Evolutionary conservation across 92 coral and sea anemone genomes (phyloP).

Genomic region (Porites divaricata): DNA sequence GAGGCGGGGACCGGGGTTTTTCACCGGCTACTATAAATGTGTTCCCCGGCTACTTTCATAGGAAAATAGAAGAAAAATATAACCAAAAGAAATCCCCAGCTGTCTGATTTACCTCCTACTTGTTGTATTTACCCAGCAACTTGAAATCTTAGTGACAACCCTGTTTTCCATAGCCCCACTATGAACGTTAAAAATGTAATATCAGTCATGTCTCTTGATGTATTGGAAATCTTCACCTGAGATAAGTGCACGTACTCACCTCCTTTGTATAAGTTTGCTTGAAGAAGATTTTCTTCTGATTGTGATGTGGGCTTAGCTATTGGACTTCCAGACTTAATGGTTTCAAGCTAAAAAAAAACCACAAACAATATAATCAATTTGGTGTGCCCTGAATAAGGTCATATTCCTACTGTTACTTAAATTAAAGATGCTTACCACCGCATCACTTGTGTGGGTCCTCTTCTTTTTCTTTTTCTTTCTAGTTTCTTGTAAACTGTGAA

Average conservation of each 20-base stretch:
- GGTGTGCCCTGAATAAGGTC: background rate
- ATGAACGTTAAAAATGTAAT: too few species aligned
- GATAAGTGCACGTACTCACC: slow-evolving; percentile 51
- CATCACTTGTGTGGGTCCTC: slow-evolving; percentile 84
- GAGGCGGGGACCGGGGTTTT: too few species aligned
- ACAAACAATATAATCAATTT: background rate
- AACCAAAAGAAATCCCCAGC: too few species aligned
- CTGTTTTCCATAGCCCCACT: too few species aligned
- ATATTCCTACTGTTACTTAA: background rate
- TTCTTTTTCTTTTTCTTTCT: slow-evolving; percentile 88
- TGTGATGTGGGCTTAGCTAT: slow-evolving; percentile 86
- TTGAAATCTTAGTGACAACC: too few species aligned
- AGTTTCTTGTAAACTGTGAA: slow-evolving; percentile 64
- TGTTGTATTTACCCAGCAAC: too few species aligned
- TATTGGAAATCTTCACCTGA: background rate
- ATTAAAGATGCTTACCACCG: slow-evolving; percentile 60
- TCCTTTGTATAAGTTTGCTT: slow-evolving; percentile 90
- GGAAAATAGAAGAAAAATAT: too few species aligned
- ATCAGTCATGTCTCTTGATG: background rate
- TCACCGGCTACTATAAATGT: too few species aligned
- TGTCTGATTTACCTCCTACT: too few species aligned
- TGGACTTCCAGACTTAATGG: slow-evolving; percentile 79
- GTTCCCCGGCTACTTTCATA: too few species aligned
- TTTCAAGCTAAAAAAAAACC: slow-evolving; percentile 66
- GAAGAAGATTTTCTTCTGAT: slow-evolving; percentile 86